phyloP scores from a whole-genome alignment of 2,113 vertebrate genomes.

The Aspiorhynchus laticeps region DNA sequence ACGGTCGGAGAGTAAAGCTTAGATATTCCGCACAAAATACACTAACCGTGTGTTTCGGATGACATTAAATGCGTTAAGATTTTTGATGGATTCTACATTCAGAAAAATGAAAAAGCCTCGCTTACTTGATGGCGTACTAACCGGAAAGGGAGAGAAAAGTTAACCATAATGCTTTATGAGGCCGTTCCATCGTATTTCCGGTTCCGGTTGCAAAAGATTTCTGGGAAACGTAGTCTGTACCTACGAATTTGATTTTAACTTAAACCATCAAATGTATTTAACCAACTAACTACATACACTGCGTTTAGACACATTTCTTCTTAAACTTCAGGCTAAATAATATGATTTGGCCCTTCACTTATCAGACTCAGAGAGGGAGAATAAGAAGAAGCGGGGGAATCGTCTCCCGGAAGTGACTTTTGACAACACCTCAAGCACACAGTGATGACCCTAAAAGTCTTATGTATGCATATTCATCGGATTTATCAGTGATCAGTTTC shows the following conservation, averaged over 20 bases:
- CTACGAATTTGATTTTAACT: neutral
- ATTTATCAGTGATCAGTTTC: neutral
- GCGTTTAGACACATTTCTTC: neutral
- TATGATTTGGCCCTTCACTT: neutral
- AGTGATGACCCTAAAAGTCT: neutral
- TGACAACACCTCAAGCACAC: neutral
- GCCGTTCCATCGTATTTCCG: slow-evolving; percentile 64
- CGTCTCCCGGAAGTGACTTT: neutral
- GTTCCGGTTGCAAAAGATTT: fast-evolving
- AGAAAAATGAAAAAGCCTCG: slow-evolving; percentile 53
- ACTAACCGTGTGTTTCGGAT: slow-evolving; percentile 37
- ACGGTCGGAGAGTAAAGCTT: fast-evolving
- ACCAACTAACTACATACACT: neutral
- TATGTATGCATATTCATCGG: neutral
- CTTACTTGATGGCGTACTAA: slow-evolving; percentile 86
- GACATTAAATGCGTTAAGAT: slow-evolving; percentile 54
- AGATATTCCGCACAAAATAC: neutral
- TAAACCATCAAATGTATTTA: neutral
- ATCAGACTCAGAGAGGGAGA: too few relatives aligned
- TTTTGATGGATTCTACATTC: slow-evolving; percentile 71
- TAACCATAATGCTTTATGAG: slow-evolving; percentile 80
- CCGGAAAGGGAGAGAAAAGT: slow-evolving; percentile 80
- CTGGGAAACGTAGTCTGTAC: slow-evolving; percentile 66
- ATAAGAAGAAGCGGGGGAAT: too few relatives aligned
- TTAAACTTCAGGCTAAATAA: neutral